phyloP scores from a whole-genome alignment of 2,797 vertebrate species.

The Poeciliopsis paucimaculata region DNA sequence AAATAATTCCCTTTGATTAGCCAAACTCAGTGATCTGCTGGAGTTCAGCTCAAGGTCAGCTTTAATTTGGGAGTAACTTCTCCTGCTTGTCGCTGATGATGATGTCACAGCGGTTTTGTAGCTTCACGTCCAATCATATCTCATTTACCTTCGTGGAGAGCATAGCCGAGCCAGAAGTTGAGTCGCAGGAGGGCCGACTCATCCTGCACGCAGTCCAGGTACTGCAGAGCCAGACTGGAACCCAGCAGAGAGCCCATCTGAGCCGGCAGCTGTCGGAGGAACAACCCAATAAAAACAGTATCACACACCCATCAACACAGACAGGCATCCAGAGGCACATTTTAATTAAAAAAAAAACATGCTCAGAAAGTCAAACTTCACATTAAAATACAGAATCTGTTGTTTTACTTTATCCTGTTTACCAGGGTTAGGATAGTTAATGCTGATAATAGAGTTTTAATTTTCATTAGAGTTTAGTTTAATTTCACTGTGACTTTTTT shows the following conservation, averaged over 20 bases:
- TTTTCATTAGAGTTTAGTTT: no score
- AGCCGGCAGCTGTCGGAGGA: constrained; percentile 87
- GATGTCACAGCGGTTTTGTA: constrained; percentile 18
- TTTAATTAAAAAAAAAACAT: neutral
- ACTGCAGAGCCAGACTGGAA: constrained; percentile 88
- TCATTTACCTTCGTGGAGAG: constrained; percentile 91
- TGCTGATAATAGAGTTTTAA: no score
- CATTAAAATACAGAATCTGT: constrained; percentile 11
- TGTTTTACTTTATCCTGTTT: constrained; percentile 14
- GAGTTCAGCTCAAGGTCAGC: constrained; percentile 50
- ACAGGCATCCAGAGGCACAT: constrained; percentile 5
- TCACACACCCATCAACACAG: constrained; percentile 14
- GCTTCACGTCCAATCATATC: neutral
- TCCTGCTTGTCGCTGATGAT: neutral
- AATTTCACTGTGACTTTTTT: no score
- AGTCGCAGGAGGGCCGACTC: constrained; percentile 89
- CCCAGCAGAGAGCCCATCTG: constrained; percentile 93
- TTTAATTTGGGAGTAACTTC: constrained; percentile 24
- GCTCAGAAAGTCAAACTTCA: constrained; percentile 11
- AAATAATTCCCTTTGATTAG: constrained; percentile 49
- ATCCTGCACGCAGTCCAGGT: constrained; percentile 90
- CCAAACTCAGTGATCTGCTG: constrained; percentile 21
- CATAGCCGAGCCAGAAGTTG: constrained; percentile 91
- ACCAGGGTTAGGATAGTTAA: constrained; percentile 18
- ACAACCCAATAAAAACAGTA: constrained; percentile 33